A percentile compares a stretch with the other conserved stretches of the same genome.
phyloP scores from a whole-genome alignment of 2,888 invertebrate genomes.

The Apamea crenata region DNA sequence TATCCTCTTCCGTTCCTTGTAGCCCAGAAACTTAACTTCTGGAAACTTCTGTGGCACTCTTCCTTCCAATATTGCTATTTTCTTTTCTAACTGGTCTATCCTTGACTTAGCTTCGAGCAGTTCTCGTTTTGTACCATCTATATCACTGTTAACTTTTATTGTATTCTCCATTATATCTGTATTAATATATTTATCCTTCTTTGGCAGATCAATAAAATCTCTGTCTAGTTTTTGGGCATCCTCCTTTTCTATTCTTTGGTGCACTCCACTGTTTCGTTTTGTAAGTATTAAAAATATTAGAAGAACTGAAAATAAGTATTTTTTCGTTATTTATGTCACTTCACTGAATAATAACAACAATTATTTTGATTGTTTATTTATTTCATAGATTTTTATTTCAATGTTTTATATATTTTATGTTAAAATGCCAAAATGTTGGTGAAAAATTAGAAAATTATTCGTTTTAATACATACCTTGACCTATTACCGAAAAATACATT shows the following conservation, averaged over 20 bases:
- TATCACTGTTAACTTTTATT: conserved; percentile 70
- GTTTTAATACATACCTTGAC: conserved; percentile 16
- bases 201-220: conserved; percentile 77
- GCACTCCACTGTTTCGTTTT: conserved; percentile 71
- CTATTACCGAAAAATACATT: conserved; percentile 21
- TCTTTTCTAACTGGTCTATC: conserved; percentile 93
- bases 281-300: conserved; percentile 80
- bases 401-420: neutral
- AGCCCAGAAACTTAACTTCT: conserved; percentile 97
- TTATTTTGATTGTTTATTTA: neutral
- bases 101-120: conserved; percentile 91
- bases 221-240: conserved; percentile 75
- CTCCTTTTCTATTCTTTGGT: conserved; percentile 75
- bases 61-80: conserved; percentile 93
- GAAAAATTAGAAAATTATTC: neutral
- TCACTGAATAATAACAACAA: neutral
- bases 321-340: neutral
- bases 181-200: conserved; percentile 71
- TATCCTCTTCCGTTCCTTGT: conserved; percentile 97
- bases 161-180: conserved; percentile 71
- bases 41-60: conserved; percentile 96
- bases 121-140: conserved; percentile 84
- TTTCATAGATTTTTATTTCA: neutral
- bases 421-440: neutral
- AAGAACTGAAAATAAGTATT: conserved; percentile 73